Base-by-base conservation (phyloP, 2,797 vertebrate species). In the Enteromius paludinosus region DNA sequence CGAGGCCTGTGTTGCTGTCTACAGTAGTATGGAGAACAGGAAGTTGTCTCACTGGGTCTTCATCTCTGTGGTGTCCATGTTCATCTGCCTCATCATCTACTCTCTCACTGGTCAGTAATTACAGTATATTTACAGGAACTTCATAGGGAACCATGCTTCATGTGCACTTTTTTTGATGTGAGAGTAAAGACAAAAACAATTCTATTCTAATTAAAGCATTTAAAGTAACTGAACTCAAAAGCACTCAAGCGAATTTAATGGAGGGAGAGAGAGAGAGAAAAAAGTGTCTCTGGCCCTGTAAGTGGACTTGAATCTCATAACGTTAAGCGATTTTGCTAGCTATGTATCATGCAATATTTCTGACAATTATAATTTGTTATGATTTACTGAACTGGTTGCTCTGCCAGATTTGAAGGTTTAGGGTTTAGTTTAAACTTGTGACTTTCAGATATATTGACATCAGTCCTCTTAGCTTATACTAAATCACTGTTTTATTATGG, bases 81-180 rank as follows among this genome's bases (percentile, higher is more conserved):
- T 98, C 85, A 90, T 96, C 92, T 98, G 98, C 83, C 93, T 97
- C n/a, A 23, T 99, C 81, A 91, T 99, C 90, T 99, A 98, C 90
- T 96, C 97, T 0, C 94, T 99, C 87, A 99, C 96, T 20, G 98
- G 98, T 99, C 88, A 89, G 90, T 79, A 20, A 25, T 2, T 43
- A 12, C n/a, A 12, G n/a, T 45, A 18, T 15, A 52, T 38, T 52
- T 14, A 73, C 28, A 0, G 14, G 30, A 62, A 25, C 41, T 33
- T 33, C 11, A 28, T 30, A 30, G 47, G 8, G 4, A n/a, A 62
- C 25, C 3, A 4, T 54, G 47, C 28, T 54, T 54, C 11, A 54
- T 10, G 17, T 33, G 7, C 1, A 52, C 7, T 54, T 54, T 54
- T 49, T 54, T 20, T 2, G 6, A 20, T 38, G 33, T 66, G 10